phyloP scores from a whole-genome alignment of 2,113 vertebrate species.

The Hippolais icterina region DNA sequence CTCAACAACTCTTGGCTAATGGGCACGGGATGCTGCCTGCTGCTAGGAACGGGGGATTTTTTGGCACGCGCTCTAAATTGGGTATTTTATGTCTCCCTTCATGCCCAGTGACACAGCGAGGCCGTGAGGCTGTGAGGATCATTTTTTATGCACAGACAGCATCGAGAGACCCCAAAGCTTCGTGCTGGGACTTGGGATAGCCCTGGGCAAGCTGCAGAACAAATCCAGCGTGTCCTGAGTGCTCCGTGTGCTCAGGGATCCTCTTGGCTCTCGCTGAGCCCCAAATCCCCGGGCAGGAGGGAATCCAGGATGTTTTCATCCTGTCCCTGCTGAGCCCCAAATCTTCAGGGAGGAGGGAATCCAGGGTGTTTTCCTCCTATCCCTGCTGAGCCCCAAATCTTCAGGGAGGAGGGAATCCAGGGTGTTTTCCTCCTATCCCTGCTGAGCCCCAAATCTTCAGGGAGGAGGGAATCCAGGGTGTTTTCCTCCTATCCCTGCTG shows the following conservation, averaged over 20 bases:
- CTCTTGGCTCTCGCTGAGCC: background rate
- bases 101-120: fast-evolving
- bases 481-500: too few species aligned
- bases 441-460: too few species aligned
- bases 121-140: background rate
- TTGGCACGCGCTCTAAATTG: background rate
- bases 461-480: too few species aligned
- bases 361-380: too few species aligned
- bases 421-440: too few species aligned
- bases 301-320: background rate
- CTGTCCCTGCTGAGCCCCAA: background rate
- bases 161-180: background rate
- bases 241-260: background rate
- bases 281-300: background rate
- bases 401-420: too few species aligned
- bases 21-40: background rate
- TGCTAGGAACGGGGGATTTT: background rate
- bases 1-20: background rate
- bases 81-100: background rate
- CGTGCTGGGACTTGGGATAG: background rate
- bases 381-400: too few species aligned
- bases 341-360: too few species aligned
- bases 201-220: background rate
- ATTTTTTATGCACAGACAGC: background rate
- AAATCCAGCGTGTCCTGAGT: fast-evolving